Base-by-base conservation (phyloP, 2,888 invertebrate genomes). In the Polia nebulosa region DNA sequence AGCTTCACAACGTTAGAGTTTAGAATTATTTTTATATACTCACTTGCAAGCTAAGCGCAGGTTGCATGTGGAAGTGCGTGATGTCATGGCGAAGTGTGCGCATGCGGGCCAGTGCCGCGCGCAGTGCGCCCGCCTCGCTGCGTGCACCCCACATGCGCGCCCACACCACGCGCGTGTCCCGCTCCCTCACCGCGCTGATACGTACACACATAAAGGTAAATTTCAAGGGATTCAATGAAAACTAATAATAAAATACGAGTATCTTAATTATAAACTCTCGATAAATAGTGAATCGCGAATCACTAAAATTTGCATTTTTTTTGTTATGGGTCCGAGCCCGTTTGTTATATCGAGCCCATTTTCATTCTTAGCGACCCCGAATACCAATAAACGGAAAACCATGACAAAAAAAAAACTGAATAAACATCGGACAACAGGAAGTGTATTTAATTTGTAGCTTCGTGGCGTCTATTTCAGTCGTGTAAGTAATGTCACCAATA, bases 41-140 rank as follows among this genome's bases (percentile, higher is more conserved):
- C 87, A 98, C 98, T 95, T 97, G 96, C 76, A 97, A 92, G 82
- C 96, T 96, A 0, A 98, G 93, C 0, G 97, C 97, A 1, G 97
- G 97, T 82, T 97, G 97, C 92, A 97, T 97, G 71, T 97, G 96
- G 77, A 97, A 97, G 65, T 97, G 96, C 83, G 97, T 96, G 1
- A 87, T 85, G 76, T 90, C 91, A 0, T 89, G 86, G 36, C 89
- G 89, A 2, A 89, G 78, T 17, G 62, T 72, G 39, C 75, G 2
- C 51, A 95, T 90, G 1, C 93, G 88, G 0, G 93, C 90, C 5
- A 96, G 88, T 1, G 93, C 92, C 0, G 93, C 88, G 3, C 94
- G 91, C 32, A 95, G 71, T 5, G 88, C 78, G 3, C 93, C 91
- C 1, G 95, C 95, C 41, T 92, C 93, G 1, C 91, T 87, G 9